A percentile compares a stretch with the other conserved stretches of the same genome.
These are phyloP conservation scores for Nephrotoma flavescens DNA, from an alignment of 2,888 invertebrate species.

Conservation along the genomic window DNA sequence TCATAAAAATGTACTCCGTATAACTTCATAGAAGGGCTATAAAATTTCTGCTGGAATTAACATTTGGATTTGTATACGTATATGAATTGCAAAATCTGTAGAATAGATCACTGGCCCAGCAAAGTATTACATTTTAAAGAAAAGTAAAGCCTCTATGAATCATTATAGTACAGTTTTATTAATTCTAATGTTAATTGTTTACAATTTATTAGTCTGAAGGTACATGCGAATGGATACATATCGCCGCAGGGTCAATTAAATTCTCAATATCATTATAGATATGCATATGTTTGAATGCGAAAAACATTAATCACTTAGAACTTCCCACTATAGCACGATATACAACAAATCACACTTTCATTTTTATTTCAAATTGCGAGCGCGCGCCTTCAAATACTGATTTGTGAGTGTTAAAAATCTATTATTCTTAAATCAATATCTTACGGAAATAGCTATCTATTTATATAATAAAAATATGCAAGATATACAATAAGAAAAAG, in stretches of 20 bases:
- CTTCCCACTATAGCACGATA: background rate
- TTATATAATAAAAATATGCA: background rate
- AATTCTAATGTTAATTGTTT: too few species aligned
- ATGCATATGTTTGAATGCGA: background rate
- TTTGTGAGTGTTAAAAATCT: background rate
- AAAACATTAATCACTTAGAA: background rate
- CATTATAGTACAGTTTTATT: too few species aligned
- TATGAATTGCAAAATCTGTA: too few species aligned
- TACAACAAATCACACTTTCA: background rate
- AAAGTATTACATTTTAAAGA: too few species aligned
- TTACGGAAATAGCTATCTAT: background rate
- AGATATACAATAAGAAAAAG: background rate
- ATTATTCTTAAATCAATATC: background rate
- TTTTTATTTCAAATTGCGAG: background rate
- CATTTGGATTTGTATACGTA: too few species aligned
- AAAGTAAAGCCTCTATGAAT: too few species aligned
- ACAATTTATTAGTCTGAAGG: too few species aligned
- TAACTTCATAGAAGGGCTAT: too few species aligned
- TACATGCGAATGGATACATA: too few species aligned
- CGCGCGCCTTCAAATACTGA: background rate
- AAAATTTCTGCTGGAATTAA: too few species aligned
- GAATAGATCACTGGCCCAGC: too few species aligned
- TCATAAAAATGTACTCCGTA: too few species aligned
- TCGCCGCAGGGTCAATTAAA: background rate
- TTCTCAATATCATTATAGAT: background rate